Percentiles rank a stretch among this genome's conserved stretches.
Evolutionary conservation across 2,888 invertebrate genomes (phyloP).

Genomic region (Leptopilina drosophilae): DNA sequence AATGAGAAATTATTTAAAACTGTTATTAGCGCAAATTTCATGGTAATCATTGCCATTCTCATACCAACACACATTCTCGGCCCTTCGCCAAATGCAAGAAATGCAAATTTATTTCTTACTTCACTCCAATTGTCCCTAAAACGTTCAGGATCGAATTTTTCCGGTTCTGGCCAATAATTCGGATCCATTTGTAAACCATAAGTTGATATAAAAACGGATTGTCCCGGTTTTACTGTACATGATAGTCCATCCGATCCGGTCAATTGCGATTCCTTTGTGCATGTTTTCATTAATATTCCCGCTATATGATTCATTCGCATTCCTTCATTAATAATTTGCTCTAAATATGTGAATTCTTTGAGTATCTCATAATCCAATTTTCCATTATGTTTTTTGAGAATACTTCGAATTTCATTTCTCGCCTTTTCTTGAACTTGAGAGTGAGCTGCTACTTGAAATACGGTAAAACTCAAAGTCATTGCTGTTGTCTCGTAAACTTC

Average conservation of each 20-base stretch:
- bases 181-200: slow-evolving; percentile 59
- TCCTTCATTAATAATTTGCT: slow-evolving; percentile 75
- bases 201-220: slow-evolving; percentile 52
- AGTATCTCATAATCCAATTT: slow-evolving; percentile 77
- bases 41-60: slow-evolving; percentile 61
- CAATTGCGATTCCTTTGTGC: slow-evolving; percentile 59
- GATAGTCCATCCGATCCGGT: slow-evolving; percentile 63
- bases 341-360: slow-evolving; percentile 78
- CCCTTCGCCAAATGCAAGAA: slow-evolving; percentile 67
- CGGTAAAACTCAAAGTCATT: slow-evolving; percentile 75
- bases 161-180: slow-evolving; percentile 62
- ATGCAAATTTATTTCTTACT: slow-evolving; percentile 56
- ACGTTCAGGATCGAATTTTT: slow-evolving; percentile 65
- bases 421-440: slow-evolving; percentile 77
- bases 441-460: slow-evolving; percentile 77
- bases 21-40: slow-evolving; percentile 60
- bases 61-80: slow-evolving; percentile 68
- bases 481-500: slow-evolving; percentile 80
- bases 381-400: slow-evolving; percentile 69
- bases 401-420: slow-evolving; percentile 75
- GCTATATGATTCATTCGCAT: slow-evolving; percentile 55
- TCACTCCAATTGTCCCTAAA: slow-evolving; percentile 58
- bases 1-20: slow-evolving; percentile 59
- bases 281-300: slow-evolving; percentile 54
- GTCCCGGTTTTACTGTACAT: slow-evolving; percentile 58